Base-by-base conservation (phyloP, 2,888 invertebrate species). In the Protophormia terraenovae region DNA sequence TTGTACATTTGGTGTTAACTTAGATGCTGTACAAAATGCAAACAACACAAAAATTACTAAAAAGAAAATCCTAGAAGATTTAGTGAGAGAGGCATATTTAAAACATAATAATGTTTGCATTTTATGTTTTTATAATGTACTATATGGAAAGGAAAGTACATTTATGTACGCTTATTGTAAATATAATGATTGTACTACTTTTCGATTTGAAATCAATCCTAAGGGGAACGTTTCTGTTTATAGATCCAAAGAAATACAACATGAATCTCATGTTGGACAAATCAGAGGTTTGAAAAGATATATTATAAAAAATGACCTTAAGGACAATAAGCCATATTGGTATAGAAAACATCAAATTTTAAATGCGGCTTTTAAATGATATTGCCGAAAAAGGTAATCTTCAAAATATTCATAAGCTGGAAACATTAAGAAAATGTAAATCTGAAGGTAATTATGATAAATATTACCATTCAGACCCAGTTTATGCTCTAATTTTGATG, bases 401-500 rank as follows among this genome's bases (percentile, higher is more conserved):
- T 27, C 72, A 73, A 73, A 32, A 29, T 19, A 60, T 60, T 3
- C 58, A 73, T 1, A 73, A 58, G 1, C 10, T 60, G n/a, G 58
- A 72, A 19, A 58, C 72, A n/a, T 58, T 45, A 1, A 24, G 73
- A 60, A 73, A 73, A 47, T 14, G 2, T n/a, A 72, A 58, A 6
- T 41, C 72, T 7, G 72, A 72, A 12, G 10, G n/a, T 8, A 72
- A 47, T 24, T 24, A 3, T 7, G 71, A 38, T 6, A 7, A n/a
- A 7, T 71, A 38, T 38, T 71, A 55, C 10, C 14, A 53, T 38
- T 0, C 12, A 38, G 53, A 71, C 12, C 19, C 22, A 12, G 4
- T 16, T 12, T 10, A 22, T 22, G 38, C 47, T 1, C 16, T 71
- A 16, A 10, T n/a, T 35, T 29, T 35, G 14, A 71, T 71, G 71